Evolutionary conservation across 2,113 vertebrate genomes (phyloP), one percentile per base, ranked within the genome.

Genomic region (Rhinichthys klamathensis): DNA sequence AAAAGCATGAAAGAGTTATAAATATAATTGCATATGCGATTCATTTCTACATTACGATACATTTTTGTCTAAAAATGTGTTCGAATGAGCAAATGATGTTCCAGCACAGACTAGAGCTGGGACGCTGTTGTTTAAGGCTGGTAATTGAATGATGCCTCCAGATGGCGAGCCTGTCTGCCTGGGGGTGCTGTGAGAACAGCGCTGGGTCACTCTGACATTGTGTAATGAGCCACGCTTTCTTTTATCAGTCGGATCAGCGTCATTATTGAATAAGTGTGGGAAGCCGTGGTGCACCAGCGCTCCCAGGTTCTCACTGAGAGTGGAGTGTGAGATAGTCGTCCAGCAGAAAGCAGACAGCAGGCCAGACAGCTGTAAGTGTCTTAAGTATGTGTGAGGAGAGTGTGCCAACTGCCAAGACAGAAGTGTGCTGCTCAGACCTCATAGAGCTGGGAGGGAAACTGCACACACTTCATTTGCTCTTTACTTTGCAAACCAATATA

Each of bases 181-280:
- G 87, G 72, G 80, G 87, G 89, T n/a, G 35, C 18, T 89, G 74
- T 61, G 60, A 80, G 41, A 65, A 80, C 63, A 72, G 35, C 0
- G 32, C 54, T 84, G 60, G 90, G 90, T 87, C 87, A 89, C 84
- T 91, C 83, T 83, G 88, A 90, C 91, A 92, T 93, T 93, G 93
- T 93, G 91, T 80, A 86, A 89, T 86, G 88, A 93, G 93, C 92
- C 94, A 94, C 93, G 91, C 93, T 94, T 65, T 94, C 93, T 90
- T 94, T 94, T 94, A 92, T 94, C 91, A 90, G 85, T 56, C 46
- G 90, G 88, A 90, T 91, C 88, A 84, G 87, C 91, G 93, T 93
- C 91, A 92, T 93, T 92, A 91, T 91, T 92, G 89, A 90, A 91
- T 88, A 92, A 93, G 94, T 95, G 94, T 95, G 95, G 95, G 95